phyloP scores from a whole-genome alignment of 2,113 vertebrate species.

The Oceanodroma tethys region DNA sequence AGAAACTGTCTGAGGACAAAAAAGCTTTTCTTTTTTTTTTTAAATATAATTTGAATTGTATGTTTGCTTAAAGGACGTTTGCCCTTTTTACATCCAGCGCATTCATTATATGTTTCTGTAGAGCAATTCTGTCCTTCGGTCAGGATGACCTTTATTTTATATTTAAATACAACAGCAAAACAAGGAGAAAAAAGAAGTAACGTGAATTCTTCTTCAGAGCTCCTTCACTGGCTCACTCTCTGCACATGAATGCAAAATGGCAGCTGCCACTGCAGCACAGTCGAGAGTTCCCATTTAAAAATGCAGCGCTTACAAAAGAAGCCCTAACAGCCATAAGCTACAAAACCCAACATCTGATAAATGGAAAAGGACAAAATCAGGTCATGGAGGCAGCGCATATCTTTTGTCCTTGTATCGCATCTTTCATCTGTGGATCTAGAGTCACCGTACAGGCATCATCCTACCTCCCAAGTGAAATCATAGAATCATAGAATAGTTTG shows the following conservation, averaged over 20 bases:
- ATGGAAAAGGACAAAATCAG: conserved; percentile 62
- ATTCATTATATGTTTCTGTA: neutral
- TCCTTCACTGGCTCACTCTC: neutral
- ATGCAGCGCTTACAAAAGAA: conserved; percentile 7
- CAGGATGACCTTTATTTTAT: conserved; percentile 54
- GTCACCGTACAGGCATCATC: neutral
- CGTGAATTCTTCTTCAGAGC: neutral
- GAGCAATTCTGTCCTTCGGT: neutral
- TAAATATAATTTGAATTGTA: neutral
- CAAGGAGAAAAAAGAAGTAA: neutral
- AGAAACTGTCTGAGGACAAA: neutral
- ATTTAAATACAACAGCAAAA: conserved; percentile 32
- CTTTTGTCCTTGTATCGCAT: neutral
- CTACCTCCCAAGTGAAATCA: neutral
- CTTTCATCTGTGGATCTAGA: neutral
- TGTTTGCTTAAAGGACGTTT: conserved; percentile 24
- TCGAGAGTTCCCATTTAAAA: neutral
- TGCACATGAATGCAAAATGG: conserved; percentile 50
- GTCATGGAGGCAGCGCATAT: neutral
- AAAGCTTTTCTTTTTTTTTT: neutral
- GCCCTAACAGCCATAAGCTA: conserved; percentile 33
- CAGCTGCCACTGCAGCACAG: conserved; percentile 9
- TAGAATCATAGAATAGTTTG: neutral
- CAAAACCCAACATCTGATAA: conserved; percentile 35
- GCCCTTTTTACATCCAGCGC: conserved; percentile 12